phyloP scores from a whole-genome alignment of 1,140 invertebrate genomes.

The Bicyclus anynana region DNA sequence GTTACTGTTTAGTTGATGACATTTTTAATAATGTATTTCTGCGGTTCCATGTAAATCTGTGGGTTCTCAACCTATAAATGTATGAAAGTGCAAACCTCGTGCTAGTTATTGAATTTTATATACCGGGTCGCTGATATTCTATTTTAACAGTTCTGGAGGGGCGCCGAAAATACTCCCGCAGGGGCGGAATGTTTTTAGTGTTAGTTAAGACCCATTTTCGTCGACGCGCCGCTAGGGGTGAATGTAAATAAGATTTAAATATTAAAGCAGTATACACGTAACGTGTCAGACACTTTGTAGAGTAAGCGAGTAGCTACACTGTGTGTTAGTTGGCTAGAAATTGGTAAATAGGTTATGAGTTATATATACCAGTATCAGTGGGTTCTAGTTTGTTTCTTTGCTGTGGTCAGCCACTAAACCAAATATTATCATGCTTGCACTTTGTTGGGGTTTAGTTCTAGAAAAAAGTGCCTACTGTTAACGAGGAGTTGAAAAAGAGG shows the following conservation, averaged over 20 bases:
- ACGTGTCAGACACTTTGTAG: conserved; percentile 8
- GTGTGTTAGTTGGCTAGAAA: conserved; percentile 9
- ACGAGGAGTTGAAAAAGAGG: too few species aligned
- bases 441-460: too few species aligned
- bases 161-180: conserved; percentile 55
- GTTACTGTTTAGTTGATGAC: too few species aligned
- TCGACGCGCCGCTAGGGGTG: conserved; percentile 39
- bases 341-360: background rate
- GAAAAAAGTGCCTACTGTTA: too few species aligned
- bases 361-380: too few species aligned
- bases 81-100: conserved; percentile 36
- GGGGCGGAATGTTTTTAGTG: conserved; percentile 45
- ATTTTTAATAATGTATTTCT: too few species aligned
- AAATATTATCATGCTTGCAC: too few species aligned
- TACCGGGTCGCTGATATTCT: conserved; percentile 49
- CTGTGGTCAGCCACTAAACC: too few species aligned
- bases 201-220: conserved; percentile 59
- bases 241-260: conserved; percentile 68
- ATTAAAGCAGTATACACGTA: conserved; percentile 44
- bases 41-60: too few species aligned
- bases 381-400: too few species aligned
- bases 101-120: conserved; percentile 58
- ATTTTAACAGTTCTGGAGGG: conserved; percentile 58
- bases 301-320: background rate
- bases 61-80: background rate